Percentiles rank a stretch among this genome's conserved stretches.
phyloP scores from a whole-genome alignment of 2,888 invertebrate genomes.

The Phaonia tiefii region DNA sequence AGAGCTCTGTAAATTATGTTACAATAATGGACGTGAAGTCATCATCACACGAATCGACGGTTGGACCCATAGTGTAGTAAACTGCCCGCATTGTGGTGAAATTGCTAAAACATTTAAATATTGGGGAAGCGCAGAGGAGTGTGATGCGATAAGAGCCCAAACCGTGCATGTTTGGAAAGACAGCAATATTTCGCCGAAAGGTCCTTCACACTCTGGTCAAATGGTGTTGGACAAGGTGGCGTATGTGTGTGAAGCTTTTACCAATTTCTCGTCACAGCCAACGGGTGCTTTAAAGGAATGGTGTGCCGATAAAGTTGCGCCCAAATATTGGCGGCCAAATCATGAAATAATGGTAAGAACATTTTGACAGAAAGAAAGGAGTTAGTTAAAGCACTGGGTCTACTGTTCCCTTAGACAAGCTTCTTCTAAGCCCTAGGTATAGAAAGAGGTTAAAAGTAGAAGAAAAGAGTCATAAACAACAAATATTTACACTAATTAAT shows the following conservation, averaged over 20 bases:
- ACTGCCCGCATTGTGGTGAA: slow-evolving; percentile 85
- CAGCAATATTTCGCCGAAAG: slow-evolving; percentile 81
- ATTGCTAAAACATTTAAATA: slow-evolving; percentile 86
- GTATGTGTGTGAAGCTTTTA: slow-evolving; percentile 84
- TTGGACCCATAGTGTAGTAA: slow-evolving; percentile 89
- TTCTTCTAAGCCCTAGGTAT: no score
- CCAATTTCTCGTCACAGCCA: slow-evolving; percentile 86
- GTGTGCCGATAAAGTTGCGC: slow-evolving; percentile 88
- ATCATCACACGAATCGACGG: slow-evolving; percentile 60
- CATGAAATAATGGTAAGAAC: slow-evolving; percentile 85
- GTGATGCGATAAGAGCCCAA: slow-evolving; percentile 83
- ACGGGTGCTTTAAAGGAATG: slow-evolving; percentile 85
- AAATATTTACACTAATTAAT: no score
- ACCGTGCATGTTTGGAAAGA: slow-evolving; percentile 87
- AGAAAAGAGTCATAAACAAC: no score
- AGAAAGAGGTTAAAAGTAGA: no score
- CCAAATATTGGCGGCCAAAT: slow-evolving; percentile 90
- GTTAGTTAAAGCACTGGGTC: no score
- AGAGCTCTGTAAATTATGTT: slow-evolving; percentile 85
- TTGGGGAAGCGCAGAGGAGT: slow-evolving; percentile 91
- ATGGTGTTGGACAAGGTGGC: slow-evolving; percentile 85
- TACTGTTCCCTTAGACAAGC: no score
- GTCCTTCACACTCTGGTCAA: slow-evolving; percentile 83
- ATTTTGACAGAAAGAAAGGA: no score
- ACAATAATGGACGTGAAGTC: slow-evolving; percentile 82